Base-by-base conservation (phyloP, 2,113 vertebrate species). In the Tiliqua scincoides region DNA sequence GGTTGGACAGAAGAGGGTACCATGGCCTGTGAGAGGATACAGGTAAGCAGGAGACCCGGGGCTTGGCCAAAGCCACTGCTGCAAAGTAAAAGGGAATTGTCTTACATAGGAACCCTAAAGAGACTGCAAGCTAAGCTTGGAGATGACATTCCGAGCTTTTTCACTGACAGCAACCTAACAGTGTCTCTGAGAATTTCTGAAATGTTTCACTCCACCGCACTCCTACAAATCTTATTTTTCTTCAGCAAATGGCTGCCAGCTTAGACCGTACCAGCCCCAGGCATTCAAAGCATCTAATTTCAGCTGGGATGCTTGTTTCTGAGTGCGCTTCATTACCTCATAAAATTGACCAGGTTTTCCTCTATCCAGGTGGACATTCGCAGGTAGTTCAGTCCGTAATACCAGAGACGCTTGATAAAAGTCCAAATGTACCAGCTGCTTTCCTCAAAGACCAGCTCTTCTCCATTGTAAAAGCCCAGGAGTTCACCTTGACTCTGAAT, bases 331-430 rank as follows among this genome's bases (percentile, higher is more conserved):
- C 1, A 73, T 92, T 93, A 99, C 99, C 98, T 97, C 98, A 99
- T 99, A 87, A 99, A 99, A 86, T 98, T 99, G 93, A 99, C 98
- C 87, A 99, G 72, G 79, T 98, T 0, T 40, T 96, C 95, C 91
- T 99, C 98, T 92, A 99, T 97, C 98, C 98, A 99, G 97, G 98
- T 98, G 89, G 97, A 96, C 98, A 98, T 97, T 11, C 98, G 97
- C 3, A 99, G 89, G 59, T 97, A 94, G 86, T 96, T 97, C 78
- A 99, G 95, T 11, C 98, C 98, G 0, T 99, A 99, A 67, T 82
- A 91, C 98, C 98, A 99, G 27, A 99, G 90, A 85, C 98, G 92
- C 70, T 97, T 97, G 21, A 98, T 82, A 40, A 98, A 89, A 88
- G 98, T 99, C 59, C 99, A 54, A 21, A 99, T 89, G 75, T 96